Evolutionary conservation across 2,888 invertebrate species (phyloP).

Genomic region (Tillus elongatus): DNA sequence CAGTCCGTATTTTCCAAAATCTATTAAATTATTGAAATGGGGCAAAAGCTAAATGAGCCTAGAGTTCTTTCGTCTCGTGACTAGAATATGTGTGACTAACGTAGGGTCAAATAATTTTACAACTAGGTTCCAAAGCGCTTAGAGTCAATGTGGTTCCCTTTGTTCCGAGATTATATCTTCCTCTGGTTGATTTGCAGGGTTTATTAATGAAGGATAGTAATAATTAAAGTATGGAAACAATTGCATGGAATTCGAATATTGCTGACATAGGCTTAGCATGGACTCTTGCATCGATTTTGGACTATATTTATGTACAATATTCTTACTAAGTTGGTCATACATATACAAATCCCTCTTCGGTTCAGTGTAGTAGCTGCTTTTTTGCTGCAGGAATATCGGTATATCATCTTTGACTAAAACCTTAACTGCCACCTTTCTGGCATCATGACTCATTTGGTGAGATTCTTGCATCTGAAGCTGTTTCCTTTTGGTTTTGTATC

Average conservation of each 20-base stretch:
- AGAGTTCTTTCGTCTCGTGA: no score
- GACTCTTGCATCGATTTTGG: conserved; percentile 39
- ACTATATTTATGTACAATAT: conserved; percentile 31
- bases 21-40: no score
- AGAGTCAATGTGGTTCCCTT: no score
- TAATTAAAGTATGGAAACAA: conserved; percentile 42
- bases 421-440: conserved; percentile 84
- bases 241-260: conserved; percentile 39
- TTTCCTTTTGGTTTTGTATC: conserved; percentile 88
- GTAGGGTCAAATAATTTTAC: no score
- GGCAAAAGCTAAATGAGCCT: no score
- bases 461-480: conserved; percentile 75
- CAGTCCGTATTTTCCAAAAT: no score
- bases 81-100: no score
- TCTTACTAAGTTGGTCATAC: conserved; percentile 37
- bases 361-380: conserved; percentile 29
- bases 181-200: conserved; percentile 27
- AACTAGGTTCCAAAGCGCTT: no score
- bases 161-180: conserved; percentile 23
- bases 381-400: conserved; percentile 43
- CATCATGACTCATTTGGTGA: conserved; percentile 56
- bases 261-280: conserved; percentile 40
- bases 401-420: conserved; percentile 80
- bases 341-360: conserved; percentile 35
- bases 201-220: conserved; percentile 36